These are phyloP conservation scores for Bradypodion pumilum DNA, from an alignment of 2,797 vertebrate species.

Conservation along the genomic window DNA sequence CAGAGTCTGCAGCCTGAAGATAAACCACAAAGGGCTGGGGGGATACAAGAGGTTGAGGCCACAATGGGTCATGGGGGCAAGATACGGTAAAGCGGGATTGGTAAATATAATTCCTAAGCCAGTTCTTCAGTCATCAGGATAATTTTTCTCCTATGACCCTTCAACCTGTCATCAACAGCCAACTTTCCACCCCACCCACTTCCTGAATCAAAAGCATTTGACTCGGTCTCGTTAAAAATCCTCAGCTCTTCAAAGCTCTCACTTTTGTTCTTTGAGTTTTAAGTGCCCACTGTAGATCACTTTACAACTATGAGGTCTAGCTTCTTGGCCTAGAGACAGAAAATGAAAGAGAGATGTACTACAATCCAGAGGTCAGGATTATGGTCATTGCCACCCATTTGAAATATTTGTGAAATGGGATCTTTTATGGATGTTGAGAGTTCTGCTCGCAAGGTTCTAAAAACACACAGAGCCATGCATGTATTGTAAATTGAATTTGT, in stretches of 20 bases:
- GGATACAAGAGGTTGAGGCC: conserved; percentile 13
- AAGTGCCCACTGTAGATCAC: background rate
- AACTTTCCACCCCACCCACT: too few relatives aligned
- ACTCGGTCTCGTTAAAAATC: background rate
- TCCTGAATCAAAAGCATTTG: background rate
- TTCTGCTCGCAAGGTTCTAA: background rate
- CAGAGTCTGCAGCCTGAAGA: conserved; percentile 27
- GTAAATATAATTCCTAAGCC: background rate
- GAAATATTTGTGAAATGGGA: background rate
- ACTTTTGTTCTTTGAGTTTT: background rate
- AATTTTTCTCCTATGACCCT: background rate
- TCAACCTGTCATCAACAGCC: background rate
- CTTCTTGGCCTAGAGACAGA: background rate
- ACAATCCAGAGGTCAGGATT: background rate
- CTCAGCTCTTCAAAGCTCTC: background rate
- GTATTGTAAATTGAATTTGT: background rate
- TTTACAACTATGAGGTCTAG: background rate
- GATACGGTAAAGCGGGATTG: background rate
- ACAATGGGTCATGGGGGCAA: conserved; percentile 12
- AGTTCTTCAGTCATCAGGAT: background rate
- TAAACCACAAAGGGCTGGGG: conserved; percentile 34
- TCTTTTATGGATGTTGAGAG: background rate
- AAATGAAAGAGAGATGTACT: too few relatives aligned
- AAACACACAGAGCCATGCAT: background rate
- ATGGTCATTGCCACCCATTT: background rate